Conservation (phyloP, 1,140 invertebrate species). For the Paralvinella palmiformis region DNA sequence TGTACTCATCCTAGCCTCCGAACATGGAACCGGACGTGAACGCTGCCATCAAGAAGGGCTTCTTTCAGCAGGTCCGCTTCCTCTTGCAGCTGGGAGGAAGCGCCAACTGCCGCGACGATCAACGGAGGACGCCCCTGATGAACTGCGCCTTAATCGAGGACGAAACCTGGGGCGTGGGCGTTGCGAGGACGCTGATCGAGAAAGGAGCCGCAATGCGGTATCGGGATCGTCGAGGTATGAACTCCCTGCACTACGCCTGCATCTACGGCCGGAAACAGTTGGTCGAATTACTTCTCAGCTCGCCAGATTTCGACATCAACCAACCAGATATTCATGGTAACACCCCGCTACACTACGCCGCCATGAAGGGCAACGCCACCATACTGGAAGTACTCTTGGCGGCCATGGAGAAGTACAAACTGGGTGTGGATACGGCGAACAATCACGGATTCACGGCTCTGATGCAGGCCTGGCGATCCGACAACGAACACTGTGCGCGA, state of each 20-base stretch:
- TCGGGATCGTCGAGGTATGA: slow-evolving; percentile 34
- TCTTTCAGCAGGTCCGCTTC: slow-evolving; percentile 34
- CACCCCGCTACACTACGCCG: slow-evolving; percentile 41
- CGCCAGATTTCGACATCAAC: slow-evolving; percentile 37
- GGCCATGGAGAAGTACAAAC: slow-evolving; percentile 24
- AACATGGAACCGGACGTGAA: slow-evolving; percentile 5
- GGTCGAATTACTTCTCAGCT: slow-evolving; percentile 30
- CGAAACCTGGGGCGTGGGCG: slow-evolving; percentile 32
- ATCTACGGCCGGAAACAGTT: slow-evolving; percentile 32
- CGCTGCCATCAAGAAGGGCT: slow-evolving; percentile 31
- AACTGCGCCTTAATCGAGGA: slow-evolving; percentile 37
- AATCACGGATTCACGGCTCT: slow-evolving; percentile 26
- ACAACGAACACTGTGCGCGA: not conserved
- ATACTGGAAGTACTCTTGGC: slow-evolving; percentile 27
- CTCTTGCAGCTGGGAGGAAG: slow-evolving; percentile 33
- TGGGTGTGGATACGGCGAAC: slow-evolving; percentile 28
- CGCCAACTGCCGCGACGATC: slow-evolving; percentile 28
- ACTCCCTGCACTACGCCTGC: slow-evolving; percentile 39
- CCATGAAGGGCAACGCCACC: slow-evolving; percentile 27
- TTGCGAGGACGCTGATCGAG: slow-evolving; percentile 37
- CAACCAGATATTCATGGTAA: slow-evolving; percentile 34
- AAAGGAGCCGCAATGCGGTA: slow-evolving; percentile 30
- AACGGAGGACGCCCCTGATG: slow-evolving; percentile 33
- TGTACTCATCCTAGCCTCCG: too few species aligned
- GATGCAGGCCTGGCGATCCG: slow-evolving; percentile 23